Conservation (phyloP, 2,113 vertebrate species). For the Eupsittula cactorum region DNA sequence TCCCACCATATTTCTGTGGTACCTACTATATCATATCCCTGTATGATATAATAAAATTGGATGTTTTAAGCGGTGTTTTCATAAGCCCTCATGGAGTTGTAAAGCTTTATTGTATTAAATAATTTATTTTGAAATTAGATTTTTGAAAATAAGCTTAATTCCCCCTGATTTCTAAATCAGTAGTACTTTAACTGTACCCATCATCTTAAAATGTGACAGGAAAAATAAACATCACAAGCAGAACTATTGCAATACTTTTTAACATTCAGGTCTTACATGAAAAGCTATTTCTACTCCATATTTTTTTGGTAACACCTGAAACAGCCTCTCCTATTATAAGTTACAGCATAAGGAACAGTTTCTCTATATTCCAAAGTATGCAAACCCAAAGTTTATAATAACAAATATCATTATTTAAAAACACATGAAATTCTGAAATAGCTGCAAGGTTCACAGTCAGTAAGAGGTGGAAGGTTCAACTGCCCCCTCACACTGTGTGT, state of each 20-base stretch:
- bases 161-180: not conserved
- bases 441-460: not conserved
- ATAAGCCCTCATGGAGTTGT: not conserved
- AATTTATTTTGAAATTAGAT: not conserved
- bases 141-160: not conserved
- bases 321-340: not conserved
- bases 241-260: not conserved
- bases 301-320: not conserved
- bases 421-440: not conserved
- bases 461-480: not conserved
- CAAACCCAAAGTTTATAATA: not conserved
- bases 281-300: not conserved
- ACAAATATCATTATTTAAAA: not conserved
- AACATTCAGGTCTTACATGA: not conserved
- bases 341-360: not conserved
- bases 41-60: not conserved
- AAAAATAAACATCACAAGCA: not conserved
- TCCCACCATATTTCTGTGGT: no score
- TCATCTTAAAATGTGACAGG: not conserved
- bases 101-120: not conserved
- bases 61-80: not conserved
- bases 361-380: not conserved
- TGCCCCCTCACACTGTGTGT: not conserved
- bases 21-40: no score
- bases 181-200: not conserved